These are phyloP conservation scores for Leucophora obtusa DNA, from an alignment of 2,888 invertebrate genomes.

Conservation along the genomic window DNA sequence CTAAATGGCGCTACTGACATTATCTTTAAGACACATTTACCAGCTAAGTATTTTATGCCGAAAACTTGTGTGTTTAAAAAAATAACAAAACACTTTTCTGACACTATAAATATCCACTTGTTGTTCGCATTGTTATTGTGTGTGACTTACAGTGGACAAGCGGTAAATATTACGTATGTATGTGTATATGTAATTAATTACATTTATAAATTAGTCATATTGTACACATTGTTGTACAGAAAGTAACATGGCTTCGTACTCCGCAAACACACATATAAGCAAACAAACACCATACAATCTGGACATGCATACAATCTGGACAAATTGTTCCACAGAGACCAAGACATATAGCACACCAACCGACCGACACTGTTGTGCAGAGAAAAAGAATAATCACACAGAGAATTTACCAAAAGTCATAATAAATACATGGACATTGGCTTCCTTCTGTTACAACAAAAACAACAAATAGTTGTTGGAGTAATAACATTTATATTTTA, in stretches of 20 bases:
- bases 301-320: conserved; percentile 49
- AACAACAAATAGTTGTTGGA: conserved; percentile 19
- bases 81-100: background rate
- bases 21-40: no score
- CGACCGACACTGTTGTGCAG: background rate
- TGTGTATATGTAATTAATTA: conserved; percentile 46
- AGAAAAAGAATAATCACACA: background rate
- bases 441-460: background rate
- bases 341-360: conserved; percentile 21
- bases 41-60: no score
- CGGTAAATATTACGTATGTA: conserved; percentile 22
- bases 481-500: conserved; percentile 31
- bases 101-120: background rate
- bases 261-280: background rate
- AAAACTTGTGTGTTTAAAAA: no score
- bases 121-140: background rate
- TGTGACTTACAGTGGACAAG: background rate
- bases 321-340: conserved; percentile 56
- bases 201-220: conserved; percentile 63
- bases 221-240: conserved; percentile 27
- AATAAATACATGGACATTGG: conserved; percentile 15
- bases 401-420: conserved; percentile 33
- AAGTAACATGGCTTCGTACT: background rate
- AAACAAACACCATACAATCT: conserved; percentile 38
- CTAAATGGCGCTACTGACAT: no score